phyloP scores from a whole-genome alignment of 2,113 vertebrate species.

The Pseudolaguvia tuberculata region DNA sequence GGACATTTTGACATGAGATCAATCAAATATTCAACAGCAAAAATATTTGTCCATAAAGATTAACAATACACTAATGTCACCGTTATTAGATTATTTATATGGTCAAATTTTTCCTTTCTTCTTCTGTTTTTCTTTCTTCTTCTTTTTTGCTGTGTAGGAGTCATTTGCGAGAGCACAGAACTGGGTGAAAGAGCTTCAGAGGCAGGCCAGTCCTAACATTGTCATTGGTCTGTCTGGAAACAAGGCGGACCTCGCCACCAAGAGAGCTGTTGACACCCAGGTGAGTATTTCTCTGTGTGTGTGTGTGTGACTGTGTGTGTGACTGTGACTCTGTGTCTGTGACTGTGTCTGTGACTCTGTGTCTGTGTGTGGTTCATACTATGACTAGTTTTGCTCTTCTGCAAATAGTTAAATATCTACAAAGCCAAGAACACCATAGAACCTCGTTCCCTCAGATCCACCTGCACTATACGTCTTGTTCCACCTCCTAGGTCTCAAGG shows the following conservation, averaged over 20 bases:
- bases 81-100: no score
- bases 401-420: neutral
- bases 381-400: neutral
- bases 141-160: constrained; percentile 72
- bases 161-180: constrained; percentile 97
- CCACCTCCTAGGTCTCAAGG: no score
- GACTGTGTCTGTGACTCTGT: neutral
- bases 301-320: neutral
- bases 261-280: constrained; percentile 96
- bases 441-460: no score
- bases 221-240: constrained; percentile 98
- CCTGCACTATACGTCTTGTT: no score
- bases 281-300: constrained; percentile 59
- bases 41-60: no score
- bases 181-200: constrained; percentile 98
- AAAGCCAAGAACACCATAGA: no score
- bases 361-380: neutral
- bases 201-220: constrained; percentile 97
- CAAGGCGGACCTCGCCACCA: constrained; percentile 94
- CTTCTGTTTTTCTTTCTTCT: neutral
- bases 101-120: no score
- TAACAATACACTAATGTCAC: no score
- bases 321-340: neutral
- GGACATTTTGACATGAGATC: no score
- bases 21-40: no score